Percentiles rank a stretch among this genome's conserved stretches.
These are phyloP conservation scores for Terebella lapidaria DNA, from an alignment of 2,888 invertebrate genomes.

Conservation along the genomic window DNA sequence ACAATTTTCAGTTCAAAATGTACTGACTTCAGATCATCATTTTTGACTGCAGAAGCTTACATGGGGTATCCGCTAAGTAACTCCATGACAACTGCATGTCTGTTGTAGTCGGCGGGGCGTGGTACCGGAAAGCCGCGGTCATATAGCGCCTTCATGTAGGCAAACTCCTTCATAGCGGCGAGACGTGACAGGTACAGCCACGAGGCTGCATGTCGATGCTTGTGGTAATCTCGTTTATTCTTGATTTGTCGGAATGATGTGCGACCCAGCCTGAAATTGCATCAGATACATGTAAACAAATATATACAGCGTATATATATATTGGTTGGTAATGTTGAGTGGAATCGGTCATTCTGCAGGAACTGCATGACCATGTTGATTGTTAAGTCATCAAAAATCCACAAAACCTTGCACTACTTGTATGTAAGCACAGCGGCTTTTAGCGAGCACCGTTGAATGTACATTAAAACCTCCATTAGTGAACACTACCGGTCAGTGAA, in stretches of 20 bases:
- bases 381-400: too few species aligned
- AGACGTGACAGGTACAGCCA: conserved; percentile 96
- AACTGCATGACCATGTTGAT: neutral
- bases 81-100: conserved; percentile 95
- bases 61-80: conserved; percentile 59
- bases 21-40: too few species aligned
- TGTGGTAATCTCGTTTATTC: conserved; percentile 94
- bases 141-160: conserved; percentile 90
- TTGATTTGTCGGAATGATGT: conserved; percentile 94
- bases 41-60: conserved; percentile 33
- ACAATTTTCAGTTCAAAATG: too few species aligned
- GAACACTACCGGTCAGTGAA: too few species aligned
- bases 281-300: neutral
- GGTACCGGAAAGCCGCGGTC: conserved; percentile 92
- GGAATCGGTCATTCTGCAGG: neutral
- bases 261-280: conserved; percentile 70
- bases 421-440: too few species aligned
- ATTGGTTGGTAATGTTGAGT: neutral
- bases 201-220: conserved; percentile 76
- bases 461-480: too few species aligned
- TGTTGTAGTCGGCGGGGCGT: conserved; percentile 84
- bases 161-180: conserved; percentile 94
- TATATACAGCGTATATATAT: neutral
- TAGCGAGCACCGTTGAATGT: too few species aligned
- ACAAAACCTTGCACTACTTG: neutral